phyloP scores from a whole-genome alignment of 64 coral and sea anemone species.

The Montipora capricornis region DNA sequence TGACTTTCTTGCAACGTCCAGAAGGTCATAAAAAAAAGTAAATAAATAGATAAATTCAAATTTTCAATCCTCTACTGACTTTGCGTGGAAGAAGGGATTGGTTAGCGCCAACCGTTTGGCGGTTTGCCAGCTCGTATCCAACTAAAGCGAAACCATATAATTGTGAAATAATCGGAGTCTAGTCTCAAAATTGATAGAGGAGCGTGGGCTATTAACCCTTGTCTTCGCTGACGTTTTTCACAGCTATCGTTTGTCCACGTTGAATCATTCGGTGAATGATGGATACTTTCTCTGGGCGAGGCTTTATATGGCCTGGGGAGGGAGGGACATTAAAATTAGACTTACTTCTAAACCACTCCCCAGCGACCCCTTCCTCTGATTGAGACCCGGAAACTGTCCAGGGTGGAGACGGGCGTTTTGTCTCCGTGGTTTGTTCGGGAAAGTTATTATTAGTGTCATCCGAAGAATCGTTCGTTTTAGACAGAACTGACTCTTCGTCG shows the following conservation, averaged over 20 bases:
- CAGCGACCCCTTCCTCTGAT: background rate
- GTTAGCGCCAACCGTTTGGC: no score
- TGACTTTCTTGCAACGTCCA: no score
- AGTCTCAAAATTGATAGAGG: no score
- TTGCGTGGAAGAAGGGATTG: no score
- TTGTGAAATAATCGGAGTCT: no score
- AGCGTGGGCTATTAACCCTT: background rate
- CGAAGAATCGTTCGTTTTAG: background rate
- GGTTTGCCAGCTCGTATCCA: no score
- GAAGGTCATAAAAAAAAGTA: no score
- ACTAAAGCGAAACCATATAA: no score
- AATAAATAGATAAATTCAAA: no score
- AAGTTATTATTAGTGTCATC: background rate
- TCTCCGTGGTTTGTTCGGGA: background rate
- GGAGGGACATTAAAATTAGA: conserved; percentile 27
- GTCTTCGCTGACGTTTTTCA: background rate
- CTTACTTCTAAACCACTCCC: background rate
- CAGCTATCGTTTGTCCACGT: background rate
- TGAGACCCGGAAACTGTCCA: background rate
- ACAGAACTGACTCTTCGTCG: background rate
- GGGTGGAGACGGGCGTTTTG: background rate
- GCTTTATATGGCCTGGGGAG: conserved; percentile 29
- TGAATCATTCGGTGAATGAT: background rate
- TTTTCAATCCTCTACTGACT: no score
- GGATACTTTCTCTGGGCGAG: conserved; percentile 2